A percentile compares a stretch with the other conserved stretches of the same genome.
Conservation (phyloP, 2,888 invertebrate species). For the Ichneumoninae sp. region DNA sequence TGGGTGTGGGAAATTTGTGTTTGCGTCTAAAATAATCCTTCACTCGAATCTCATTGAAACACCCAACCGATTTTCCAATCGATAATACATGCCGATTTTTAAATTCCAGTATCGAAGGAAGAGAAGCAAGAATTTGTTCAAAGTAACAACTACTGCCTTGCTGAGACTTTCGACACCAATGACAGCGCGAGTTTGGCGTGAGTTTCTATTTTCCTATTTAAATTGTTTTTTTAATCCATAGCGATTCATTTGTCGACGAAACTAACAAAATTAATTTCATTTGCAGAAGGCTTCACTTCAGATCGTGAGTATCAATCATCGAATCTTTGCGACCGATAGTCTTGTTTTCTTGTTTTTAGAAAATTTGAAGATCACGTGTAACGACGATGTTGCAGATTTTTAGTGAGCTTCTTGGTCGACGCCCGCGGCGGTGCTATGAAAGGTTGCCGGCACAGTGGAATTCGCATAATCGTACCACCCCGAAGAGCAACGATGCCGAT, state of each 20-base stretch:
- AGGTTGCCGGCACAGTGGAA: conserved; percentile 98
- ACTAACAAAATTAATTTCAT: conserved; percentile 32
- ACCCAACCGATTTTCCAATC: neutral
- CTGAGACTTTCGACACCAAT: conserved; percentile 82
- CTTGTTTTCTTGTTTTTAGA: neutral
- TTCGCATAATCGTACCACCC: conserved; percentile 98
- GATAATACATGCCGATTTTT: neutral
- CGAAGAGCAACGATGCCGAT: conserved; percentile 98
- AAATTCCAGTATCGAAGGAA: conserved; percentile 78
- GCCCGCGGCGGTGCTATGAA: conserved; percentile 99
- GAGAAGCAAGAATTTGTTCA: conserved; percentile 82
- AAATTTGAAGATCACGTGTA: neutral
- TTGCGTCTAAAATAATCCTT: neutral
- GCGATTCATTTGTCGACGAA: conserved; percentile 31
- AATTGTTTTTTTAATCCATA: neutral
- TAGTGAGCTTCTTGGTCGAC: conserved; percentile 99
- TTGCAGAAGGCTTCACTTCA: conserved; percentile 80
- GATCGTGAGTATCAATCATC: conserved; percentile 79
- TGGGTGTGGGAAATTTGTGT: no score
- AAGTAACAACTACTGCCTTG: conserved; percentile 82
- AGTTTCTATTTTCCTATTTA: conserved; percentile 48
- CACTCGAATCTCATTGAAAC: neutral
- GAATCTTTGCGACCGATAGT: neutral
- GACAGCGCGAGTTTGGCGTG: conserved; percentile 80
- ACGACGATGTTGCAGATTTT: conserved; percentile 88